Conservation (phyloP, 1,140 invertebrate species). For the Zaprionus africanus region DNA sequence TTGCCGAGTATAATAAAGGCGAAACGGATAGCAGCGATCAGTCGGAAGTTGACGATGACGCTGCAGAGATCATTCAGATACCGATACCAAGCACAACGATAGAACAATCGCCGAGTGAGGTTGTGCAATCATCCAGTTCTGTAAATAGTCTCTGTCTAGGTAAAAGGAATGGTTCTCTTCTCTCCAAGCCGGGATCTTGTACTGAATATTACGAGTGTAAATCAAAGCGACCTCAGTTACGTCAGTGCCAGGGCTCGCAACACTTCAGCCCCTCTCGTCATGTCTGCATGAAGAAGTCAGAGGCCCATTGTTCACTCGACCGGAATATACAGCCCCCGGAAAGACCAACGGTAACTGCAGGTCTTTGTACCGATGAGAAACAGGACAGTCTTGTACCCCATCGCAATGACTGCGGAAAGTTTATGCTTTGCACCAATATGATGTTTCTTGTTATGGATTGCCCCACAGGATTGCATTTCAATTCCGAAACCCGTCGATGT, state of each 20-base stretch:
- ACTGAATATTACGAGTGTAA: constrained; percentile 70
- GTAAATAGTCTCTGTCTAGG: constrained; percentile 34
- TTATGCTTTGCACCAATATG: constrained; percentile 67
- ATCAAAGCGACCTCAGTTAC: constrained; percentile 40
- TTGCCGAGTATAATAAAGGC: constrained; percentile 37
- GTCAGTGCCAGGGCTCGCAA: constrained; percentile 43
- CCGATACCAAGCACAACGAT: constrained; percentile 9
- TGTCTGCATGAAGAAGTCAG: constrained; percentile 51
- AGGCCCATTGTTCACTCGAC: constrained; percentile 52
- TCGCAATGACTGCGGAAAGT: constrained; percentile 63
- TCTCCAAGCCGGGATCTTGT: constrained; percentile 60
- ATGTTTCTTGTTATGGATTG: constrained; percentile 70
- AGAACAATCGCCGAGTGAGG: not conserved
- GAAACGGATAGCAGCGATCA: constrained; percentile 6
- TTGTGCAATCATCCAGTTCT: not conserved
- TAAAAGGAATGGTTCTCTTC: constrained; percentile 51
- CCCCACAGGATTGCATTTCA: constrained; percentile 74
- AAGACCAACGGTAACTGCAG: constrained; percentile 34
- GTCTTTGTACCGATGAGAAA: constrained; percentile 54
- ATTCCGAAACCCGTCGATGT: constrained; percentile 53
- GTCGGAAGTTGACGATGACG: constrained; percentile 4
- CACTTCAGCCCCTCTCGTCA: constrained; percentile 62
- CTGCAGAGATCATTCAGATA: constrained; percentile 11
- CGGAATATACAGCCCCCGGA: not conserved
- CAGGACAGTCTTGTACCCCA: constrained; percentile 61